Conservation (phyloP, 2,113 vertebrate genomes). For the Rostratula benghalensis region DNA sequence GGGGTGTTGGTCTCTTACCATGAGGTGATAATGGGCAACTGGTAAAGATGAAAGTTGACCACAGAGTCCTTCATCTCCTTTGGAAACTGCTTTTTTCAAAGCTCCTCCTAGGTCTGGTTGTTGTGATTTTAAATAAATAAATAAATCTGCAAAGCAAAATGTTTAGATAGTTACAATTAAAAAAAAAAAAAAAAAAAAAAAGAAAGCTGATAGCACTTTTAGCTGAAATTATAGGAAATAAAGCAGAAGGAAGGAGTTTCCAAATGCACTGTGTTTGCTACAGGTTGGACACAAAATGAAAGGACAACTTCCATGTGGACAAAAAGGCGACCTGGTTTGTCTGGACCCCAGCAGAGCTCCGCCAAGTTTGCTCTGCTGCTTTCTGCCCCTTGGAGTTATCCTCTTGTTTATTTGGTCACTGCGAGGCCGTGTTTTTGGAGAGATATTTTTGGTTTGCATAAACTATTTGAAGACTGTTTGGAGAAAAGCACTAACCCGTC, state of each 20-base stretch:
- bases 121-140: neutral
- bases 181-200: neutral
- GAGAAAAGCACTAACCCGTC: constrained; percentile 23
- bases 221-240: neutral
- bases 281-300: neutral
- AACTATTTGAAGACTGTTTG: constrained; percentile 53
- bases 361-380: neutral
- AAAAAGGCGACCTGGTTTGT: neutral
- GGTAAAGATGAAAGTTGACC: neutral
- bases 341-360: neutral
- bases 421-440: neutral
- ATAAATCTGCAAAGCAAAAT: neutral
- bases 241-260: neutral
- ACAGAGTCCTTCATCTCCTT: neutral
- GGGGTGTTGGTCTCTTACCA: neutral
- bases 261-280: neutral
- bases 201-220: neutral
- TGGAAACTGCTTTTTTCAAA: neutral
- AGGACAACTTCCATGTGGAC: neutral
- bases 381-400: neutral
- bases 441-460: constrained; percentile 14
- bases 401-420: constrained; percentile 1
- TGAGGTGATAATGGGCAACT: neutral
- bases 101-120: neutral
- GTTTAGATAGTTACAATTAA: neutral